phyloP scores from a whole-genome alignment of 2,113 vertebrate genomes.

The Rostratula benghalensis region DNA sequence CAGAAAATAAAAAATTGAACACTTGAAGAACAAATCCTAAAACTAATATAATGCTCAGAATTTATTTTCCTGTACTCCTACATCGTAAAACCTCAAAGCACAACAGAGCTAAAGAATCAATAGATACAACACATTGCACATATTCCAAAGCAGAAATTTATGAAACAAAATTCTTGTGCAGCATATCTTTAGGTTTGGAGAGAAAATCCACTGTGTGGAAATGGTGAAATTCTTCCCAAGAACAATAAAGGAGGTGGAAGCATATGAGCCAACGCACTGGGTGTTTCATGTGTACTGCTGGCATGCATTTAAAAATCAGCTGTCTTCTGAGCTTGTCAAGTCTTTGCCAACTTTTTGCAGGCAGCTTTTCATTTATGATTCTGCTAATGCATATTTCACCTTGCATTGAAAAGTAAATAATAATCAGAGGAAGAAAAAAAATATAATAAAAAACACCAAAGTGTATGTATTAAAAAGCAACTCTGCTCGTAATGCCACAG shows the following conservation, averaged over 20 bases:
- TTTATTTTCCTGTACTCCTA: background rate
- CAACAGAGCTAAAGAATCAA: background rate
- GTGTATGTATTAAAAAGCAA: background rate
- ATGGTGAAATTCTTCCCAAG: background rate
- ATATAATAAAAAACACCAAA: background rate
- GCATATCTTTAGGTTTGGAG: background rate
- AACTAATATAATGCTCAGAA: background rate
- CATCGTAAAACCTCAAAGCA: background rate
- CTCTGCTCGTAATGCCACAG: background rate
- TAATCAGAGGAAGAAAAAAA: background rate
- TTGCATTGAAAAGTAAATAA: background rate
- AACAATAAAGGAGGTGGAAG: background rate
- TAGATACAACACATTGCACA: background rate
- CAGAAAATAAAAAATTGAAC: conserved; percentile 7
- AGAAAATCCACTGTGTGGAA: background rate
- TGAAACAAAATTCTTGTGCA: background rate
- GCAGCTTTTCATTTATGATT: background rate
- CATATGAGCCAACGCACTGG: background rate
- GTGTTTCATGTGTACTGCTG: background rate
- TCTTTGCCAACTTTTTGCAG: background rate
- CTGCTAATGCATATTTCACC: background rate
- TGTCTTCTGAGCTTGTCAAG: background rate
- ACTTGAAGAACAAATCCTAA: background rate
- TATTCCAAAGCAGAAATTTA: background rate
- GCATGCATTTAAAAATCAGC: background rate